Conservation (phyloP, 2,888 invertebrate species). For the Phymatocera aterrima region DNA sequence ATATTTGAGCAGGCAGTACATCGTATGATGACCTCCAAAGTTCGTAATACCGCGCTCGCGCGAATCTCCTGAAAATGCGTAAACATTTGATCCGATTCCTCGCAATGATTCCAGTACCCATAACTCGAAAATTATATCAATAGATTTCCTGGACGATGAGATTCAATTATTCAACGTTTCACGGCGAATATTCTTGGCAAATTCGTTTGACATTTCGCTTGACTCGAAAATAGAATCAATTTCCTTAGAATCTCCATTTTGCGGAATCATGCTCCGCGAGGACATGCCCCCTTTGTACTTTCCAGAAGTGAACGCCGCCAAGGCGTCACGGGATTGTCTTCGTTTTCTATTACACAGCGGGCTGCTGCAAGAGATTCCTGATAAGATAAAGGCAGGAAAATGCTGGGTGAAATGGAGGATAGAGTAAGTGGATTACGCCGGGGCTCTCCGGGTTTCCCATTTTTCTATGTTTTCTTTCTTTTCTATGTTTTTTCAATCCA, state of each 20-base stretch:
- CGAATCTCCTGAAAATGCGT: not conserved
- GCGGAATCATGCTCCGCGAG: not conserved
- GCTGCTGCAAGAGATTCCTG: constrained; percentile 34
- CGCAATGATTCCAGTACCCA: not conserved
- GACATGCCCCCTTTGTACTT: constrained; percentile 12
- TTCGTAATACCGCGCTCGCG: not conserved
- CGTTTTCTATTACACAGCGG: constrained; percentile 39
- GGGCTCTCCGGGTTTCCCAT: constrained; percentile 13
- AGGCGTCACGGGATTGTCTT: constrained; percentile 24
- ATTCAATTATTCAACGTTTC: not conserved
- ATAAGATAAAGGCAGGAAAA: constrained; percentile 25
- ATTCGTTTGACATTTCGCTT: not conserved
- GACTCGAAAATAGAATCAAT: constrained; percentile 4
- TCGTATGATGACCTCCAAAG: constrained; percentile 1
- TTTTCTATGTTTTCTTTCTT: not conserved
- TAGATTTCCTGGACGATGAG: not conserved
- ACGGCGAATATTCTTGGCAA: not conserved
- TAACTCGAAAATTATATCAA: not conserved
- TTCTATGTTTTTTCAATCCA: not conserved
- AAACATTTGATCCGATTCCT: not conserved
- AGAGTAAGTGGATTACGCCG: constrained; percentile 31
- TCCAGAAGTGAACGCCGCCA: not conserved
- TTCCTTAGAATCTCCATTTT: not conserved
- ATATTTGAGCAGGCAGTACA: not conserved
- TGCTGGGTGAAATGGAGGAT: constrained; percentile 18